phyloP scores from a whole-genome alignment of 2,888 invertebrate species.

The Proisotoma minuta region DNA sequence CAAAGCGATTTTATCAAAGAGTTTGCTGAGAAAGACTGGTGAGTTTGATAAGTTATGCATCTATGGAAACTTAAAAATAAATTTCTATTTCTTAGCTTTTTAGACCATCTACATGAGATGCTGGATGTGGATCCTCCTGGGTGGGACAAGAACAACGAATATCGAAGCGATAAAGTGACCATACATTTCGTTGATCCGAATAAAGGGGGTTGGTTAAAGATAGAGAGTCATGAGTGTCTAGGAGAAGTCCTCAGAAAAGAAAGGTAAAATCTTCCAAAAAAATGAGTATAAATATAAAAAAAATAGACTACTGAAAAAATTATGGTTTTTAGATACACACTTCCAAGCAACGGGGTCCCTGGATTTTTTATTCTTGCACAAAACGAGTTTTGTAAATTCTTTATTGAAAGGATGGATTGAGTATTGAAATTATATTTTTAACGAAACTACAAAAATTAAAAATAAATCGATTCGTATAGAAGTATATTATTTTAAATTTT shows the following conservation, averaged over 20 bases:
- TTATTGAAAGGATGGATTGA: constrained; percentile 20
- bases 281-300: background rate
- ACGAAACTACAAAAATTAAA: too few species aligned
- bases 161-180: constrained; percentile 59
- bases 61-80: background rate
- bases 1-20: constrained; percentile 81
- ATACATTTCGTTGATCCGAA: constrained; percentile 70
- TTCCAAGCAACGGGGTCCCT: constrained; percentile 40
- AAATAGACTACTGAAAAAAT: background rate
- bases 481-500: too few species aligned
- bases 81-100: constrained; percentile 54
- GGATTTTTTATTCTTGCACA: constrained; percentile 35
- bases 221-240: constrained; percentile 59
- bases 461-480: too few species aligned
- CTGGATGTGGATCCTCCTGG: constrained; percentile 62
- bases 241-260: constrained; percentile 59
- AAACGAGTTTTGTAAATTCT: constrained; percentile 29
- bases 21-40: constrained; percentile 60
- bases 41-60: background rate
- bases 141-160: constrained; percentile 68
- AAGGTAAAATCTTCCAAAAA: constrained; percentile 51
- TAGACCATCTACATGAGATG: constrained; percentile 61
- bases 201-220: constrained; percentile 58
- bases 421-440: too few species aligned
- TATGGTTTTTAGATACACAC: constrained; percentile 21